phyloP scores from a whole-genome alignment of 2,797 vertebrate species.

The Notoglanidium macrostoma region DNA sequence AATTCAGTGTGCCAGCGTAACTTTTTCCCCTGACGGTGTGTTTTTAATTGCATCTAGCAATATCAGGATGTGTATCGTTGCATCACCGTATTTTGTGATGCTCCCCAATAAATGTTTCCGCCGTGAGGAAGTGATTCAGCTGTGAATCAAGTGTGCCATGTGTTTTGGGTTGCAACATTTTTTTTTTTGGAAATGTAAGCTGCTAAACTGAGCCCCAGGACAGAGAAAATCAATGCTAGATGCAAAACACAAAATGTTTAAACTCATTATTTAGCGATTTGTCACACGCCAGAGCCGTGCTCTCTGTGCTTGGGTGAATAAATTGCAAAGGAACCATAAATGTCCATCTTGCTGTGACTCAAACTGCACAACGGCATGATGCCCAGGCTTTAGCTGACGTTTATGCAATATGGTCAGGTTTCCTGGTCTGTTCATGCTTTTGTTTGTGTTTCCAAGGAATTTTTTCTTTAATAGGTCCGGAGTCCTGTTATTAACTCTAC shows the following conservation, averaged over 20 bases:
- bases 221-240: not conserved
- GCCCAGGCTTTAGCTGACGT: not conserved
- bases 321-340: not conserved
- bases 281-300: not conserved
- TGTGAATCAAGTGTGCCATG: not conserved
- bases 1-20: not conserved
- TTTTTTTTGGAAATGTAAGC: not conserved
- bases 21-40: too few relatives aligned
- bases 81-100: not conserved
- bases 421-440: not conserved
- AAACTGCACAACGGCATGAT: not conserved
- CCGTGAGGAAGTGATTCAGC: not conserved
- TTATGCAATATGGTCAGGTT: not conserved
- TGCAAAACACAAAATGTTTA: not conserved
- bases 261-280: not conserved
- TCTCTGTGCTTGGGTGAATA: not conserved
- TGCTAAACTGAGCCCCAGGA: not conserved
- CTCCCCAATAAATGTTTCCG: not conserved
- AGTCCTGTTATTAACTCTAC: not conserved
- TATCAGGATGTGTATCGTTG: too few relatives aligned
- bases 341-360: not conserved
- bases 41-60: too few relatives aligned
- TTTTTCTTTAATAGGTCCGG: too few relatives aligned
- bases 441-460: too few relatives aligned
- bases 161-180: too few relatives aligned